Evolutionary conservation across 2,797 vertebrate species (phyloP), one percentile per base, ranked within the genome.

Genomic region (Karalla daura): DNA sequence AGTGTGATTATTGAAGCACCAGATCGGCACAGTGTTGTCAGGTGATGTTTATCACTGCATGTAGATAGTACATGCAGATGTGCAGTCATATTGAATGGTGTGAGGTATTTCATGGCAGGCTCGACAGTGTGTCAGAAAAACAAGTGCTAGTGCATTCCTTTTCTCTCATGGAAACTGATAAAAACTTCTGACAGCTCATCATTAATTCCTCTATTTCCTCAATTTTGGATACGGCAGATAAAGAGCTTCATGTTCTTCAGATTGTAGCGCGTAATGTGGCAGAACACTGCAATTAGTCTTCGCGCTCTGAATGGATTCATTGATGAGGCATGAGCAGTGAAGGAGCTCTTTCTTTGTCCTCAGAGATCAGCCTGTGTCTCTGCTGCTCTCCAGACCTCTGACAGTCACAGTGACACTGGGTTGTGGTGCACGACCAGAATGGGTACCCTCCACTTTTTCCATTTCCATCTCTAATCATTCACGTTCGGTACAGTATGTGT

Each of bases 251-350:
- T 83, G 80, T 86, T 81, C 76, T 86, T 85, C 51, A 83, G 49
- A 65, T 82, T 63, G 79, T 33, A 7, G 17, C 46, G 27, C 52
- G 69, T 35, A 72, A 66, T 67, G 70, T 21, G 62, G 50, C 71
- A 77, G 71, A 84, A 79, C 70, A 81, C 78, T 53, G 75, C 27
- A 20, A 72, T 84, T 63, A 53, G 64, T 86, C 58, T 76, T 67
- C 68, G 44, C 15, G 58, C 32, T 75, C 44, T 91, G 79, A 92
- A 91, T 83, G 67, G 68, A 49, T 63, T 76, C 84, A 86, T 89
- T 93, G 86, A 91, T 78, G 56, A 74, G 63, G 50, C 25, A 23
- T 66, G 2, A 52, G 55, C 47, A 56, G 63, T 79, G 62, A 79
- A 87, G 41, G 63, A 71, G 62, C 53, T 61, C 70, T 62, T 56